Evolutionary conservation across 2,113 vertebrate genomes (phyloP).

Genomic region (Zosterops lateralis): DNA sequence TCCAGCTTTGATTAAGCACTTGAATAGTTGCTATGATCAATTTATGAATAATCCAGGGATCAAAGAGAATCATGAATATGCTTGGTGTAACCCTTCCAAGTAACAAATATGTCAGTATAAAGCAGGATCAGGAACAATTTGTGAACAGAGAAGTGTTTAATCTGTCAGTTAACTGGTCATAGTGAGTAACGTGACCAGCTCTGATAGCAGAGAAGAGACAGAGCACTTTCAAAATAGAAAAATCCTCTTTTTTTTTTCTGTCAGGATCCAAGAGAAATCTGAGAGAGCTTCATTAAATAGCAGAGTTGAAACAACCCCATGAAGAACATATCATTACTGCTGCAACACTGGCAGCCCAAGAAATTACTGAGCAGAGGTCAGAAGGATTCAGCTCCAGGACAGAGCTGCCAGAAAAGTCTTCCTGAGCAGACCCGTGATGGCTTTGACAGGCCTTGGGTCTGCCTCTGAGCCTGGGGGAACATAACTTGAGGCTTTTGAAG

Average conservation of each 20-base stretch:
- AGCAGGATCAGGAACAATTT: neutral
- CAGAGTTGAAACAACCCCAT: neutral
- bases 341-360: neutral
- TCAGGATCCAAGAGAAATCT: neutral
- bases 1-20: constrained; percentile 30
- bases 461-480: neutral
- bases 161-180: neutral
- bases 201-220: neutral
- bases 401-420: neutral
- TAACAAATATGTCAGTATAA: neutral
- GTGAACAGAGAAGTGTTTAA: neutral
- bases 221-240: neutral
- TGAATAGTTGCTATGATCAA: neutral
- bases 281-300: neutral
- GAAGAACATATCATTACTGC: neutral
- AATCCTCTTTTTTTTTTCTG: neutral
- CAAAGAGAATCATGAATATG: neutral
- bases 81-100: neutral
- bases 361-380: neutral
- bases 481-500: neutral
- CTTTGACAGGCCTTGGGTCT: neutral
- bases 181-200: neutral
- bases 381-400: neutral
- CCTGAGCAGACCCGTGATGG: neutral
- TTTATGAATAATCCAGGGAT: constrained; percentile 2